Evolutionary conservation across 2,888 invertebrate genomes (phyloP).

Genomic region (Thyatira batis): DNA sequence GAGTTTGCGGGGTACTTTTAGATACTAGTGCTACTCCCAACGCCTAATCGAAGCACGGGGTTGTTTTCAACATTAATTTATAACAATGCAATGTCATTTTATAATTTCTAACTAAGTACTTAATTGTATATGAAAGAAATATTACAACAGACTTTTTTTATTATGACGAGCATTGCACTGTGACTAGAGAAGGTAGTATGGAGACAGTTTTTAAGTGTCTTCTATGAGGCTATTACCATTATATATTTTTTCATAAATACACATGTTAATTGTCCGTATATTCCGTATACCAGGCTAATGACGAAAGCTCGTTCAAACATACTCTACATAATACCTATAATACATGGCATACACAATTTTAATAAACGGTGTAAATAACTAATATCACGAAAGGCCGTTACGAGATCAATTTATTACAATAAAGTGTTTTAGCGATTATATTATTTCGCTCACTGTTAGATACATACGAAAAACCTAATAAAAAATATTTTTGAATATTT

Average conservation of each 20-base stretch:
- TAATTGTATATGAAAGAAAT: slow-evolving; percentile 8
- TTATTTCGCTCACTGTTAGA: background rate
- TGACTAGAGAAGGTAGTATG: slow-evolving; percentile 50
- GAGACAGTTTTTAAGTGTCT: slow-evolving; percentile 44
- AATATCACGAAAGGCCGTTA: slow-evolving; percentile 52
- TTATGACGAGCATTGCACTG: slow-evolving; percentile 30
- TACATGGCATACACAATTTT: slow-evolving; percentile 53
- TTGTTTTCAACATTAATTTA: slow-evolving; percentile 35
- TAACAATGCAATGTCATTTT: slow-evolving; percentile 46
- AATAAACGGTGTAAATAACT: slow-evolving; percentile 37
- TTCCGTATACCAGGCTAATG: slow-evolving; percentile 75
- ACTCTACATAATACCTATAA: slow-evolving; percentile 62
- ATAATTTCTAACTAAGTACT: slow-evolving; percentile 27
- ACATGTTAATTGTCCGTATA: slow-evolving; percentile 40
- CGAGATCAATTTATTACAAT: slow-evolving; percentile 22
- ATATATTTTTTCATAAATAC: slow-evolving; percentile 42
- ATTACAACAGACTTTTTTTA: slow-evolving; percentile 3
- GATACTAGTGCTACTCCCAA: slow-evolving; percentile 45
- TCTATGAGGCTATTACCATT: slow-evolving; percentile 55
- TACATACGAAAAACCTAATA: background rate
- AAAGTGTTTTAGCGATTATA: background rate
- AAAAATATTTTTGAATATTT: background rate
- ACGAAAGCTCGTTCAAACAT: slow-evolving; percentile 77
- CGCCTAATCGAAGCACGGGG: slow-evolving; percentile 59
- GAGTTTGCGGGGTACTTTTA: slow-evolving; percentile 33